Evolutionary conservation across 2,113 vertebrate species (phyloP).

Genomic region (Chiloscyllium plagiosum): DNA sequence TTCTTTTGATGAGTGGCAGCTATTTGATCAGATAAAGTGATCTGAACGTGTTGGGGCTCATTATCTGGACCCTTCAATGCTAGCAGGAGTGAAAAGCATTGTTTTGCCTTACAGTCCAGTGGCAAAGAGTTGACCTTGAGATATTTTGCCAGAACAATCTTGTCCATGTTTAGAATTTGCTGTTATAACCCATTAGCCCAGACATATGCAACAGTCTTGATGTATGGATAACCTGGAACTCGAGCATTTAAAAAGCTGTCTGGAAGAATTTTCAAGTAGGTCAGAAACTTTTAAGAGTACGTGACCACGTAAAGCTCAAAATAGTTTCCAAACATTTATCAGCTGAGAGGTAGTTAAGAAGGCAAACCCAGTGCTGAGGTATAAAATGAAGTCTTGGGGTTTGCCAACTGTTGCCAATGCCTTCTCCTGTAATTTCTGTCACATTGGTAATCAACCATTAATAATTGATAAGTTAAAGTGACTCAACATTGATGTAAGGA

Average conservation of each 20-base stretch:
- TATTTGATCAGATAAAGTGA: background rate
- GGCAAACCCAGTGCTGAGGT: background rate
- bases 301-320: background rate
- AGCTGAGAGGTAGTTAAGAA: background rate
- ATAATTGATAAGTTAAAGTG: background rate
- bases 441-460: background rate
- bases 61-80: background rate
- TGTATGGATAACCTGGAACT: background rate
- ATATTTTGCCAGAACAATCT: background rate
- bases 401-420: background rate
- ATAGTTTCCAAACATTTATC: background rate
- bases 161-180: background rate
- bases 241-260: background rate
- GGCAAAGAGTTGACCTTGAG: background rate
- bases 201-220: background rate
- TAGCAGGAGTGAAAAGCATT: background rate
- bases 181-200: background rate
- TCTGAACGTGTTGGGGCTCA: background rate
- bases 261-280: background rate
- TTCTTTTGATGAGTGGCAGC: constrained; percentile 16
- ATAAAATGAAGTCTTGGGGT: background rate
- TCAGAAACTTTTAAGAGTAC: background rate
- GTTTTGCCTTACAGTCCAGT: background rate
- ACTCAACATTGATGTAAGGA: no score
- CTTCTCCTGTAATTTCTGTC: background rate